Evolutionary conservation across 2,888 invertebrate species (phyloP), one percentile per base, ranked within the genome.

Genomic region (Penaeus monodon): DNA sequence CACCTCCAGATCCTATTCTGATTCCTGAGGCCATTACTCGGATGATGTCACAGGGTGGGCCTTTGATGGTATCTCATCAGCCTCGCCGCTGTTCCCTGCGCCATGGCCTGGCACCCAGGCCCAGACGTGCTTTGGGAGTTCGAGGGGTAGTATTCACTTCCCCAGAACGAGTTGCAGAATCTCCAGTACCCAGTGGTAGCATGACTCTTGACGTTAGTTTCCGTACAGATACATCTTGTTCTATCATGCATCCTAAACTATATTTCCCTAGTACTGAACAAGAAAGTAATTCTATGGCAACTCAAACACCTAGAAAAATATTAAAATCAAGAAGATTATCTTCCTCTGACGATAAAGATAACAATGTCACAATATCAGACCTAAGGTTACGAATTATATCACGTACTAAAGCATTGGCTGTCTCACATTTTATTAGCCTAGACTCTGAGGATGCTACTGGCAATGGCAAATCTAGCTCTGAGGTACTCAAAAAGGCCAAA

Each of bases 1-100:
- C 88, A 38, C 80, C 80, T 66, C 83, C 88, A 22, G 70, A 38
- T 49, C 74, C 82, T 44, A 27, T 85, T 33, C 20, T 74, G 20
- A 65, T 84, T 57, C 82, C 85, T 38, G 79, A 88, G 33, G 73
- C 64, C 66, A 74, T 88, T 22, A 27, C 38, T 24, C 27, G 27
- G 29, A 33, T 84, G 27, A 88, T 84, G 84, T 10, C 14, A n/a
- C 14, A 4, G 14, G 83, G 81, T 63, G 65, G 38, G 7, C 57
- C 68, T 20, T 24, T 63, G 24, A n/a, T 83, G 20, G 27, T 80
- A 22, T n/a, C 38, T n/a, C 44, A 38, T 22, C 73, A 79, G 74
- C 79, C 83, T 29, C 76, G 82, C 12, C 66, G 77, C n/a, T 86
- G 78, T 70, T 27, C 22, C 7, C 77, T 81, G 14, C 81, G 76